These are phyloP conservation scores for Harpalus rufipes DNA, from an alignment of 2,888 invertebrate species.

Conservation along the genomic window DNA sequence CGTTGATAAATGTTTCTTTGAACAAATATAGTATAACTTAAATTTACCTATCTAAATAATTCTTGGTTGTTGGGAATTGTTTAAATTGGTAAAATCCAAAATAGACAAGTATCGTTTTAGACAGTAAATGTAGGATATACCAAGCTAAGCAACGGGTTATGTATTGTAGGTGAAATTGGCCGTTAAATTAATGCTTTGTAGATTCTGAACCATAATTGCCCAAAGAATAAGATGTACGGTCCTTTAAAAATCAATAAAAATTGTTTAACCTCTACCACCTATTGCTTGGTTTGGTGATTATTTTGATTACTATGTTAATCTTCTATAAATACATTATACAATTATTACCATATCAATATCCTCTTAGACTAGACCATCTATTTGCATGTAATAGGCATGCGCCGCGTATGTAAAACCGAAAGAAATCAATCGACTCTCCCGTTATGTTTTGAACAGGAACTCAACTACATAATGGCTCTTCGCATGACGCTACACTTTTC, in stretches of 20 bases:
- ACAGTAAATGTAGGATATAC: too few species aligned
- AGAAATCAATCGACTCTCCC: conserved; percentile 35
- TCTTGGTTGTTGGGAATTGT: too few species aligned
- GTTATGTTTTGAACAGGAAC: conserved; percentile 28
- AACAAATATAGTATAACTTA: too few species aligned
- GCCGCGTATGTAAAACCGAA: conserved; percentile 18
- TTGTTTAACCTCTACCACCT: conserved; percentile 12
- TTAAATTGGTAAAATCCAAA: too few species aligned
- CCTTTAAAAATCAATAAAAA: conserved; percentile 21
- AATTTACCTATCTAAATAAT: too few species aligned
- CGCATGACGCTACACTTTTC: conserved; percentile 34
- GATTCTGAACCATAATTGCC: too few species aligned
- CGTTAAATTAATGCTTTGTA: too few species aligned
- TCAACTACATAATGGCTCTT: conserved; percentile 24
- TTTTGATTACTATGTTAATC: conserved; percentile 46
- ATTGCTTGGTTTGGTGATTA: neutral
- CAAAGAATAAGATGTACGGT: too few species aligned
- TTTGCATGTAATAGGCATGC: conserved; percentile 38
- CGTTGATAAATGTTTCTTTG: too few species aligned
- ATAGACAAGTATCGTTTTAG: too few species aligned
- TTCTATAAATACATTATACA: conserved; percentile 29
- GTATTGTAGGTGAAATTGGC: too few species aligned
- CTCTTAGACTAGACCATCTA: neutral
- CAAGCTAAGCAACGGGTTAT: too few species aligned
- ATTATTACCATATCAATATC: conserved; percentile 46